phyloP scores from a whole-genome alignment of 2,113 vertebrate species.

The Hippocampus comes region DNA sequence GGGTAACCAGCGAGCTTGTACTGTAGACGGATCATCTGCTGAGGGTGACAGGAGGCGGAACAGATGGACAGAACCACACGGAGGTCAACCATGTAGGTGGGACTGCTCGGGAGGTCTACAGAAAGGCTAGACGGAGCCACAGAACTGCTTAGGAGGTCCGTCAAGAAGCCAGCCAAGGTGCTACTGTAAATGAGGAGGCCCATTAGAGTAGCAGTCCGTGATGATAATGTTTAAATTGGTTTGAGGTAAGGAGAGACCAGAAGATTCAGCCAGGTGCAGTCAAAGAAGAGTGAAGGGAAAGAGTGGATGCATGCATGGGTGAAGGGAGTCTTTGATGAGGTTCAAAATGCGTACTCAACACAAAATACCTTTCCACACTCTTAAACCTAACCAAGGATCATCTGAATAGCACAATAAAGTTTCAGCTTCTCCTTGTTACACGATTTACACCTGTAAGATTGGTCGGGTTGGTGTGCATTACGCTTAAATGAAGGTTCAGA shows the following conservation, averaged over 20 bases:
- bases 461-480: constrained; percentile 54
- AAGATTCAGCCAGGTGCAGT: background rate
- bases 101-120: background rate
- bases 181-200: background rate
- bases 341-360: constrained; percentile 11
- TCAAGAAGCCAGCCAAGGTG: constrained; percentile 1
- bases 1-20: background rate
- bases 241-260: background rate
- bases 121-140: background rate
- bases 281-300: background rate
- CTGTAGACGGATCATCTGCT: background rate
- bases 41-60: background rate
- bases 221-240: background rate
- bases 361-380: constrained; percentile 23
- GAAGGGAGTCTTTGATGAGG: constrained; percentile 2
- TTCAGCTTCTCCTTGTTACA: constrained; percentile 48
- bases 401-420: constrained; percentile 41
- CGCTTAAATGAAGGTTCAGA: constrained; percentile 54
- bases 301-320: background rate
- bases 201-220: background rate
- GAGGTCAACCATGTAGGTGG: background rate
- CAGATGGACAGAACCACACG: background rate
- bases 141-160: background rate
- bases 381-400: constrained; percentile 22
- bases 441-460: constrained; percentile 62